Percentiles rank a stretch among this genome's conserved stretches.
Evolutionary conservation across 1,140 invertebrate genomes (phyloP).

Genomic region (Papilio glaucus): DNA sequence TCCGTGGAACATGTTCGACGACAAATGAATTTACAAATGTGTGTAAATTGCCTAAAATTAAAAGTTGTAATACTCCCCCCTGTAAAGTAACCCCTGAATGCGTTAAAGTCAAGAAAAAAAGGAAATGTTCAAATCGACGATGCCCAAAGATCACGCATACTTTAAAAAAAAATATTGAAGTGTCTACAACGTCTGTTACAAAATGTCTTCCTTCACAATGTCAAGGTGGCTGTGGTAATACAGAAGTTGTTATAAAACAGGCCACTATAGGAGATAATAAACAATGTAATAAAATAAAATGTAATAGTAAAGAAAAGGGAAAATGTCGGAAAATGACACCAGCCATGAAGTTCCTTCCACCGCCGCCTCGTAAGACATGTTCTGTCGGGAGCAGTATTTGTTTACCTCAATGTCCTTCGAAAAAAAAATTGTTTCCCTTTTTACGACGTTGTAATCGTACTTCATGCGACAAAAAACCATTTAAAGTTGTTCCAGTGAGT

Average conservation of each 20-base stretch:
- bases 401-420: background rate
- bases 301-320: background rate
- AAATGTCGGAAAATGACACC: background rate
- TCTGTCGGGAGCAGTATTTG: background rate
- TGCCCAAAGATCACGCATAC: background rate
- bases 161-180: conserved; percentile 3
- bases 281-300: background rate
- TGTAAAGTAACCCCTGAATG: background rate
- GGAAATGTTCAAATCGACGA: background rate
- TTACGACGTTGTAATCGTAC: background rate
- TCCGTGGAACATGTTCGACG: conserved; percentile 13
- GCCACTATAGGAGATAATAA: background rate
- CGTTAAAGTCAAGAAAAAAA: background rate
- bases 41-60: background rate
- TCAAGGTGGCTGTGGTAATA: background rate
- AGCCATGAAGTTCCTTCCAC: conserved; percentile 28
- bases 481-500: background rate
- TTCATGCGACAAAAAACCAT: background rate
- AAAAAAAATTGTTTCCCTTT: background rate
- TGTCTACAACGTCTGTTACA: background rate
- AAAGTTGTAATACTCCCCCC: background rate
- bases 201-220: background rate
- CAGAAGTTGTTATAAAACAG: background rate
- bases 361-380: background rate
- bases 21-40: conserved; percentile 10